A percentile compares a stretch with the other conserved stretches of the same genome.
These are phyloP conservation scores for Venustaconcha ellipsiformis DNA, from an alignment of 1,140 invertebrate species.

Conservation along the genomic window DNA sequence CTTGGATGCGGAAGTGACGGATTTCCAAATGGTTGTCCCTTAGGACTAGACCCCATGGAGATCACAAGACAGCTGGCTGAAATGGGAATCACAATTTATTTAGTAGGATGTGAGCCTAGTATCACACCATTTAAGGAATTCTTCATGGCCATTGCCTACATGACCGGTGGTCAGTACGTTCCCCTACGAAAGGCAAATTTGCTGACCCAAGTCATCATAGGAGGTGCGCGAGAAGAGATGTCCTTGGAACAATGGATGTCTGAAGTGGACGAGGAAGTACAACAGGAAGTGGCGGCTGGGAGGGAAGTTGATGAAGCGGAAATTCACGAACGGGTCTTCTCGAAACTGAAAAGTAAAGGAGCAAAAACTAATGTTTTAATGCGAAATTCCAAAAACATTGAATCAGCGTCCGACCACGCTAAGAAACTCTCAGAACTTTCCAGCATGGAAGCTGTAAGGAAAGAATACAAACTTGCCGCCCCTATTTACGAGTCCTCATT, in stretches of 20 bases:
- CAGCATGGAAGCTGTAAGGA: constrained; percentile 25
- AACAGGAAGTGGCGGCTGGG: constrained; percentile 30
- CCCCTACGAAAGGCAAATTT: constrained; percentile 48
- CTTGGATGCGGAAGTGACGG: too few species aligned
- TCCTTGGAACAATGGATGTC: constrained; percentile 56
- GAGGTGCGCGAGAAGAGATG: constrained; percentile 61
- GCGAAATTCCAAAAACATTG: constrained; percentile 29
- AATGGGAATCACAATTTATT: constrained; percentile 57
- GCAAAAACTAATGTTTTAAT: constrained; percentile 31
- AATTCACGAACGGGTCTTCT: constrained; percentile 34
- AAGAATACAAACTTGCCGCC: constrained; percentile 11
- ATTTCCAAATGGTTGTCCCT: too few species aligned
- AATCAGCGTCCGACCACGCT: constrained; percentile 20
- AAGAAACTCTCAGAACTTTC: constrained; percentile 29
- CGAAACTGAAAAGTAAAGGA: constrained; percentile 36
- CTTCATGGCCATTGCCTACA: constrained; percentile 55
- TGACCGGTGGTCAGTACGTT: constrained; percentile 62
- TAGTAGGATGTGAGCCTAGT: constrained; percentile 57
- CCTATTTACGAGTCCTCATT: neutral
- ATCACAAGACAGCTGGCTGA: constrained; percentile 51
- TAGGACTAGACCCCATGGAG: too few species aligned
- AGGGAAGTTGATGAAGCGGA: constrained; percentile 38
- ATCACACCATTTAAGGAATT: constrained; percentile 60
- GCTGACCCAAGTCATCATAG: constrained; percentile 53
- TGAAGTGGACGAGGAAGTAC: constrained; percentile 51